Percentiles rank a stretch among this genome's conserved stretches.
These are phyloP conservation scores for Tenualosa ilisha DNA, from an alignment of 2,797 vertebrate species.

Conservation along the genomic window DNA sequence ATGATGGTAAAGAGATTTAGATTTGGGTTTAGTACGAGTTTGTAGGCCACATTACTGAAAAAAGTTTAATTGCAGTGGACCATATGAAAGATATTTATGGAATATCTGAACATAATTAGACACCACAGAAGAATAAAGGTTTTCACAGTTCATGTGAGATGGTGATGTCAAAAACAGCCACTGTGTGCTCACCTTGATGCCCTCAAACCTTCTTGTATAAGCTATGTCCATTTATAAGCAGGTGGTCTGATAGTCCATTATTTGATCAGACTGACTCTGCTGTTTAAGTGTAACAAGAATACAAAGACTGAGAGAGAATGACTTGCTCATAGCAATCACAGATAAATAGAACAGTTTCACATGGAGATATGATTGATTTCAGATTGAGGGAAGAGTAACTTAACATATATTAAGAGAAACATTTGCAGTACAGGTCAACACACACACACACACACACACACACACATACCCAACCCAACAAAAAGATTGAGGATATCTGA, in stretches of 20 bases:
- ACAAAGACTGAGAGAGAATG: conserved; percentile 16
- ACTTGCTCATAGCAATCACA: not conserved
- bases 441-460: not conserved
- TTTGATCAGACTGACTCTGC: not conserved
- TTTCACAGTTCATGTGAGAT: conserved; percentile 12
- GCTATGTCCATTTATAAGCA: not conserved
- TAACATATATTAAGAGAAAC: conserved; percentile 20
- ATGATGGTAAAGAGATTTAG: not conserved
- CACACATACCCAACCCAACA: not conserved
- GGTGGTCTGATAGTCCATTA: not conserved
- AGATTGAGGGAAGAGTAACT: conserved; percentile 13
- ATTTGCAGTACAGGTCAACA: conserved; percentile 13
- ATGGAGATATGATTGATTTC: not conserved
- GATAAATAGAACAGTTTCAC: not conserved
- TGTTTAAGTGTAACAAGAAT: not conserved
- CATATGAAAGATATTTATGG: not conserved
- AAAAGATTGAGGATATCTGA: conserved; percentile 1
- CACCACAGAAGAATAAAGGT: not conserved
- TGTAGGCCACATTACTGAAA: not conserved
- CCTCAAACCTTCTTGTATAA: not conserved
- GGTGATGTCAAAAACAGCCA: not conserved
- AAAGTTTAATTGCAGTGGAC: not conserved
- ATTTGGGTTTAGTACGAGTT: not conserved
- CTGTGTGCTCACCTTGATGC: not conserved
- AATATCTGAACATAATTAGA: not conserved